Conservation (phyloP, 2,113 vertebrate species). For the Mesoclemmys tuberculata region DNA sequence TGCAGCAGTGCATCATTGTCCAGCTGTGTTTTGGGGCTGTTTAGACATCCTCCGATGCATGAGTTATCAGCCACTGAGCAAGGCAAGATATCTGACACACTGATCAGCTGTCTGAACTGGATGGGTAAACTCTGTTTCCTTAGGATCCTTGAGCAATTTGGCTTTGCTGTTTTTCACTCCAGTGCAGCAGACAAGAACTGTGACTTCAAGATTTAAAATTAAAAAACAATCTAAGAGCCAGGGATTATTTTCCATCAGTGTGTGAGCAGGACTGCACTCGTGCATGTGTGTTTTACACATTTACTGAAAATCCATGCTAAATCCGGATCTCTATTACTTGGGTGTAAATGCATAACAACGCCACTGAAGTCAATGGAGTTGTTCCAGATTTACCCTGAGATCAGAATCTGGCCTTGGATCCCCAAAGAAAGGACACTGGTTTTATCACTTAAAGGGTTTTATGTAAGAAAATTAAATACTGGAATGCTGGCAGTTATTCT, state of each 20-base stretch:
- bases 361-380: neutral
- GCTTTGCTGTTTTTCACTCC: neutral
- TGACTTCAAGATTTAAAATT: neutral
- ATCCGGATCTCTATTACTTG: accelerated
- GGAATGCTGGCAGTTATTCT: accelerated
- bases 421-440: neutral
- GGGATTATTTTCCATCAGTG: neutral
- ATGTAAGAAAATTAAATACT: neutral
- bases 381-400: neutral
- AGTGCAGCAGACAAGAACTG: neutral
- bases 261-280: neutral
- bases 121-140: neutral
- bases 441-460: neutral
- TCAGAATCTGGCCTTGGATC: accelerated
- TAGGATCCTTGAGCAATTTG: neutral
- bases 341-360: accelerated
- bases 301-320: accelerated
- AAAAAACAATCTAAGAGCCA: neutral
- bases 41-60: neutral
- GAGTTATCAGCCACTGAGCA: neutral
- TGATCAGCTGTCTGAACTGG: neutral
- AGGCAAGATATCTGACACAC: neutral
- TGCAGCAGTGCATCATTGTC: accelerated
- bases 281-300: neutral
- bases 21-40: neutral